Conservation (phyloP, 2,888 invertebrate genomes). For the Uropetala carovei region DNA sequence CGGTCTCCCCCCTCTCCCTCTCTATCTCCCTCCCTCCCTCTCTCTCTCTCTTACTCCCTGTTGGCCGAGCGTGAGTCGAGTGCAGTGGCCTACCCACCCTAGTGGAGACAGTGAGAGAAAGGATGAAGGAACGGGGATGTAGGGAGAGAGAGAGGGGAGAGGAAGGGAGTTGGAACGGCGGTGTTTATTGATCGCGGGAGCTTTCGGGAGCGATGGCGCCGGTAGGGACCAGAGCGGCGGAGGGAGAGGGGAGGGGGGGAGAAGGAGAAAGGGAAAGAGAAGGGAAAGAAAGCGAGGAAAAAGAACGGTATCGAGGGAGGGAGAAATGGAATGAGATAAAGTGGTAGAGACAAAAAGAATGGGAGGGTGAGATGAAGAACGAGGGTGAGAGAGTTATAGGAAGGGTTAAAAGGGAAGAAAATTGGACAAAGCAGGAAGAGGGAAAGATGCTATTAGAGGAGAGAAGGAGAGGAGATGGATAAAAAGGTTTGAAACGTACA, state of each 20-base stretch:
- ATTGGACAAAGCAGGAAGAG: neutral
- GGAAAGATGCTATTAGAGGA: too few species aligned
- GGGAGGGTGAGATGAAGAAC: neutral
- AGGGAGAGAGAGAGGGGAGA: neutral
- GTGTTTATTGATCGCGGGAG: conserved; percentile 53
- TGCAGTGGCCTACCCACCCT: neutral
- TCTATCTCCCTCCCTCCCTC: too few species aligned
- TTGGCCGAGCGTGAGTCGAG: neutral
- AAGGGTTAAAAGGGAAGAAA: neutral
- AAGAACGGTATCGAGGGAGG: neutral
- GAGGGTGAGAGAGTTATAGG: too few species aligned
- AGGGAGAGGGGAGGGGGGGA: neutral
- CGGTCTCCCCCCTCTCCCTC: neutral
- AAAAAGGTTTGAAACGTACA: neutral
- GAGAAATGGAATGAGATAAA: neutral
- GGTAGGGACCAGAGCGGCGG: neutral
- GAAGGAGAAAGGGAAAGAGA: neutral
- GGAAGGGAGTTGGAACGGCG: neutral
- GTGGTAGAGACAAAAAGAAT: neutral
- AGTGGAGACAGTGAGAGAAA: neutral
- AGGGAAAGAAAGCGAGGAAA: neutral
- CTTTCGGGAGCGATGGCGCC: conserved; percentile 36
- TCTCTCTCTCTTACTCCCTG: neutral
- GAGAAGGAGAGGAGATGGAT: neutral
- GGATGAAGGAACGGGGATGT: neutral